These are phyloP conservation scores for Eulacestoma nigropectus DNA, from an alignment of 2,113 vertebrate species.

Conservation along the genomic window DNA sequence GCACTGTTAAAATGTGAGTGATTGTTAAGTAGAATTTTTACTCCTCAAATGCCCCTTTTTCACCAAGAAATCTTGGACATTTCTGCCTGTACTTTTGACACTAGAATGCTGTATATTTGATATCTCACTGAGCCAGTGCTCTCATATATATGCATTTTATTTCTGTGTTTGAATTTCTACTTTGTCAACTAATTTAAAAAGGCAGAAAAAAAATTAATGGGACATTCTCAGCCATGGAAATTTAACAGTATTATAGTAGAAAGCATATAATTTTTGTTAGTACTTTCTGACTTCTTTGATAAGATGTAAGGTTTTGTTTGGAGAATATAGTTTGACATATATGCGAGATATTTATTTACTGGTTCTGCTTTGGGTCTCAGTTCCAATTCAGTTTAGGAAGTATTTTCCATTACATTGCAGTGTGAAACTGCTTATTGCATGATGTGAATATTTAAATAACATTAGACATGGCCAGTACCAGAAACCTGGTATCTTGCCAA, in stretches of 20 bases:
- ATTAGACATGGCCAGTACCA: constrained; percentile 53
- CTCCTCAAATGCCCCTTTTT: constrained; percentile 58
- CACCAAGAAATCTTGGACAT: constrained; percentile 68
- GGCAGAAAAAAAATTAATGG: constrained; percentile 61
- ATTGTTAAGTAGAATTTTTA: constrained; percentile 68
- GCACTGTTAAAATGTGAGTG: constrained; percentile 70
- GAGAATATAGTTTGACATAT: constrained; percentile 75
- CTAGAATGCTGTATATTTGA: constrained; percentile 74
- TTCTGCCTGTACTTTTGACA: constrained; percentile 69
- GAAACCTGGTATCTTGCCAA: constrained; percentile 53
- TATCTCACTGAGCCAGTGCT: constrained; percentile 72
- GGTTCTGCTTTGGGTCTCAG: constrained; percentile 65
- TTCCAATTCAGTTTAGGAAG: constrained; percentile 59
- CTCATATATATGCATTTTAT: constrained; percentile 72
- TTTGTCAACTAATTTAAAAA: constrained; percentile 72
- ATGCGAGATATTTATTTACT: constrained; percentile 73
- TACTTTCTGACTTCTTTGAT: constrained; percentile 73
- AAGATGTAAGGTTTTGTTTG: constrained; percentile 74
- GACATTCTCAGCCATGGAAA: constrained; percentile 70
- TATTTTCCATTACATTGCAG: constrained; percentile 65
- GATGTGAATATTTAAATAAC: constrained; percentile 67
- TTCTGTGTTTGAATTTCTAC: constrained; percentile 75
- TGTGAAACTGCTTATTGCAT: constrained; percentile 54
- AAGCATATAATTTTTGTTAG: constrained; percentile 68
- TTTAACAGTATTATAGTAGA: constrained; percentile 72